These are phyloP conservation scores for Hemicrepidius hirtus DNA, from an alignment of 2,888 invertebrate genomes.

Conservation along the genomic window DNA sequence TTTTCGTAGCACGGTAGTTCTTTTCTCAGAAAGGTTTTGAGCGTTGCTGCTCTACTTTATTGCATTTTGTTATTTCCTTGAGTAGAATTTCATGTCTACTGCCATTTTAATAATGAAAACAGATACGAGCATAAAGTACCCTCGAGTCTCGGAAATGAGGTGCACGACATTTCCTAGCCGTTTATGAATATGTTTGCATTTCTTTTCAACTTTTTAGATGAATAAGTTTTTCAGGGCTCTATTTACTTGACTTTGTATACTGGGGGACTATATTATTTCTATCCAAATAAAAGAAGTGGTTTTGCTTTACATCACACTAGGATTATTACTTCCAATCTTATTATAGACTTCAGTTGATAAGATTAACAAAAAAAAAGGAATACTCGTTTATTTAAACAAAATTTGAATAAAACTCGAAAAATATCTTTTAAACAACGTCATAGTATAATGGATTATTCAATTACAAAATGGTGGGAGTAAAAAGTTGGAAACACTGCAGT, in stretches of 20 bases:
- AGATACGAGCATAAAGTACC: conserved; percentile 41
- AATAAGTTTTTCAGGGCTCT: conserved; percentile 12
- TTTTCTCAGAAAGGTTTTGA: conserved; percentile 27
- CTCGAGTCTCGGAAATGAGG: conserved; percentile 43
- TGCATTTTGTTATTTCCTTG: conserved; percentile 39
- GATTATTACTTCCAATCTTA: too few species aligned
- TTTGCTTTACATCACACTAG: too few species aligned
- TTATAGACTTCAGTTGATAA: too few species aligned
- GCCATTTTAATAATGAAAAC: conserved; percentile 47
- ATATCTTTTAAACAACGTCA: not conserved
- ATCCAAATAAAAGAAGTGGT: too few species aligned
- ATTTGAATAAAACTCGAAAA: not conserved
- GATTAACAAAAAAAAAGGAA: too few species aligned
- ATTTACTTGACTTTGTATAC: not conserved
- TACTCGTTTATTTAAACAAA: too few species aligned
- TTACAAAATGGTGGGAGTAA: not conserved
- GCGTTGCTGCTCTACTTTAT: conserved; percentile 18
- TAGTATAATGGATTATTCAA: not conserved
- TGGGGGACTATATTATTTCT: not conserved
- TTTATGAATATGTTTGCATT: conserved; percentile 40
- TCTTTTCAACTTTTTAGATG: conserved; percentile 31
- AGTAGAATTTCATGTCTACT: conserved; percentile 43
- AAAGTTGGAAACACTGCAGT: not conserved
- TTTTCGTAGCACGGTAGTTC: conserved; percentile 23
- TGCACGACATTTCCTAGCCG: conserved; percentile 40